Percentiles rank a stretch among this genome's conserved stretches.
These are phyloP conservation scores for Stenichneumon culpator DNA, from an alignment of 2,888 invertebrate species.

Conservation along the genomic window DNA sequence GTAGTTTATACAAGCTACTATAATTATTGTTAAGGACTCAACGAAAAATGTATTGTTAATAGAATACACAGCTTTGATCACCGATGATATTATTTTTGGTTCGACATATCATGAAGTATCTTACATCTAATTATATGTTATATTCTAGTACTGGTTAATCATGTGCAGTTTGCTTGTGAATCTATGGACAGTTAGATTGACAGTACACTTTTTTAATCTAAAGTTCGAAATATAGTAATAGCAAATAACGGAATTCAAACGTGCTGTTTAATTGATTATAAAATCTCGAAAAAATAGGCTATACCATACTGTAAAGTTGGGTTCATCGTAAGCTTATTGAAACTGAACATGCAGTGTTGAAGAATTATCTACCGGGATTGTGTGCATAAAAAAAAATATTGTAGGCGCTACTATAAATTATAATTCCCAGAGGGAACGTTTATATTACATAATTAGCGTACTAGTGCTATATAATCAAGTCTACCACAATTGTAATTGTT, in stretches of 20 bases:
- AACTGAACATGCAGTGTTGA: slow-evolving; percentile 2
- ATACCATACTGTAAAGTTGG: not conserved
- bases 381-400: not conserved
- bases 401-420: not conserved
- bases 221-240: not conserved
- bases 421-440: too few species aligned
- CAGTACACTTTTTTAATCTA: not conserved
- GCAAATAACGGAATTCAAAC: not conserved
- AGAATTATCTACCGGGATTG: not conserved
- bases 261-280: not conserved
- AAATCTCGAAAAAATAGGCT: not conserved
- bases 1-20: too few species aligned
- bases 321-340: not conserved
- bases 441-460: too few species aligned
- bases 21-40: not conserved
- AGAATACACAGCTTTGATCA: not conserved
- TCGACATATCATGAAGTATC: not conserved
- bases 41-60: not conserved
- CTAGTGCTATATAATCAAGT: too few species aligned
- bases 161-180: not conserved
- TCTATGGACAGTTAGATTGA: not conserved
- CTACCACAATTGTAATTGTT: too few species aligned
- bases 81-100: not conserved
- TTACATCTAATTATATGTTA: not conserved
- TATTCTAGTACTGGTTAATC: not conserved